Conservation (phyloP, 2,113 vertebrate genomes). For the Myotis davidii region DNA sequence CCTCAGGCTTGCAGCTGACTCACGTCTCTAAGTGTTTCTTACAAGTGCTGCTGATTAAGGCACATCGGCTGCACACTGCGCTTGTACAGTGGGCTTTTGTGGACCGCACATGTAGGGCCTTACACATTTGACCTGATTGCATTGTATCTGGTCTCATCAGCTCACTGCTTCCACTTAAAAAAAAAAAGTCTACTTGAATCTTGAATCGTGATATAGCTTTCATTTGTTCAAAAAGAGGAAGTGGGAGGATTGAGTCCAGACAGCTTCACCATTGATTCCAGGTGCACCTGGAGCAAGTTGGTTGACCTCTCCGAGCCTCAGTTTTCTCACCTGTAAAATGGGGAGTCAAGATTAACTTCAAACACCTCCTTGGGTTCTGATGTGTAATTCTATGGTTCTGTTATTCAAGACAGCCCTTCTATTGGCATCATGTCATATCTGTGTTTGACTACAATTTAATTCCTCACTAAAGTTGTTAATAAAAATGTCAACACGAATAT, state of each 20-base stretch:
- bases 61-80: constrained; percentile 29
- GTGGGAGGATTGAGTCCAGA: neutral
- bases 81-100: constrained; percentile 8
- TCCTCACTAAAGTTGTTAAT: constrained; percentile 63
- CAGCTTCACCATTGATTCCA: neutral
- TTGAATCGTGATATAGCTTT: neutral
- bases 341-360: neutral
- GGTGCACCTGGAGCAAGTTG: neutral
- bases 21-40: constrained; percentile 36
- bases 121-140: constrained; percentile 70
- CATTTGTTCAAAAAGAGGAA: constrained; percentile 27
- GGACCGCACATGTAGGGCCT: constrained; percentile 33
- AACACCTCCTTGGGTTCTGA: neutral
- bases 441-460: constrained; percentile 66
- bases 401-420: neutral
- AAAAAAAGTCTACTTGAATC: constrained; percentile 25
- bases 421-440: constrained; percentile 29
- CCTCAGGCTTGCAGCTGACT: neutral
- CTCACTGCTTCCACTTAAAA: neutral
- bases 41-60: constrained; percentile 53
- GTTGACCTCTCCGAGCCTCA: neutral
- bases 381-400: neutral
- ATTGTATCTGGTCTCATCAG: constrained; percentile 65
- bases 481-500: constrained; percentile 71
- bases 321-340: constrained; percentile 39